Percentiles rank a stretch among this genome's conserved stretches.
These are phyloP conservation scores for Ochropleura plecta DNA, from an alignment of 2,888 invertebrate genomes.

Conservation along the genomic window DNA sequence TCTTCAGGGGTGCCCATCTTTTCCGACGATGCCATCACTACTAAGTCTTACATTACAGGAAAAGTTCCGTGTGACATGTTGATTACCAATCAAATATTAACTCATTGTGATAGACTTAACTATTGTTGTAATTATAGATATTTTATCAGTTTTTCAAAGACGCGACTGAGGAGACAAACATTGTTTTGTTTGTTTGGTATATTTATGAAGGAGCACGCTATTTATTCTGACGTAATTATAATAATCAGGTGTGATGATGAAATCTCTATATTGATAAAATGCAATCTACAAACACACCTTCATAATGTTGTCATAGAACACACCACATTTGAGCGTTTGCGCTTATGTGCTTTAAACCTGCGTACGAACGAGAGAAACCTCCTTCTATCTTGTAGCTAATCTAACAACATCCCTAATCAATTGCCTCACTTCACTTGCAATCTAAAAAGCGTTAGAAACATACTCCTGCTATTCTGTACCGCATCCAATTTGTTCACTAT, in stretches of 20 bases:
- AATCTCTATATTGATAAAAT: slow-evolving; percentile 19
- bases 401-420: slow-evolving; percentile 29
- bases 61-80: slow-evolving; percentile 51
- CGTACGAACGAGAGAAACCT: neutral
- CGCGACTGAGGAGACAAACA: slow-evolving; percentile 56
- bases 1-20: slow-evolving; percentile 79
- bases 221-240: slow-evolving; percentile 45
- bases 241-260: slow-evolving; percentile 23
- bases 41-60: slow-evolving; percentile 51
- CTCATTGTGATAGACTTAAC: slow-evolving; percentile 58
- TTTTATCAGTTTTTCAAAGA: slow-evolving; percentile 67
- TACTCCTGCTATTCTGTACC: slow-evolving; percentile 24
- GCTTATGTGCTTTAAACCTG: neutral
- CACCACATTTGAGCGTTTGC: neutral
- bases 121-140: slow-evolving; percentile 60
- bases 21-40: slow-evolving; percentile 48
- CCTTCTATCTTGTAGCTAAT: neutral
- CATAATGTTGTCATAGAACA: slow-evolving; percentile 7
- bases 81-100: slow-evolving; percentile 69
- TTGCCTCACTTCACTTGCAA: slow-evolving; percentile 31
- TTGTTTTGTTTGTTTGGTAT: slow-evolving; percentile 54
- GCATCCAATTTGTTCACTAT: slow-evolving; percentile 54
- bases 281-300: slow-evolving; percentile 23
- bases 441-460: slow-evolving; percentile 30
- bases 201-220: slow-evolving; percentile 33